These are phyloP conservation scores for Brachyistius frenatus DNA, from an alignment of 2,113 vertebrate species.

Conservation along the genomic window DNA sequence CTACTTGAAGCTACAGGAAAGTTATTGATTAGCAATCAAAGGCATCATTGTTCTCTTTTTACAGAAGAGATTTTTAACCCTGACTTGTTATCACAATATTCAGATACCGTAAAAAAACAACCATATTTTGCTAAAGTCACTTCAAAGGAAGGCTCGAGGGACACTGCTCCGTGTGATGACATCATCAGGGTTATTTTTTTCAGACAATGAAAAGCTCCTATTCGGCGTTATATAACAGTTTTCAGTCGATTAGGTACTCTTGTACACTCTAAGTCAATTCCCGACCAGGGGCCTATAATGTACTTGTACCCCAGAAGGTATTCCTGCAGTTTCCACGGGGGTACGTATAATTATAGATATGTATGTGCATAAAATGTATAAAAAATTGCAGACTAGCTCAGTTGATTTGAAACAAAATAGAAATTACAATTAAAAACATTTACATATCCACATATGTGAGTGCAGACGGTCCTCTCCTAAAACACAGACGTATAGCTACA, in stretches of 20 bases:
- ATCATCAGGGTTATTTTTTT: background rate
- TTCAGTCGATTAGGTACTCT: background rate
- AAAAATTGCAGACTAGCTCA: background rate
- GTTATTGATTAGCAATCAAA: conserved; percentile 48
- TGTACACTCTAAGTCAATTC: conserved; percentile 6
- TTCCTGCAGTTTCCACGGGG: background rate
- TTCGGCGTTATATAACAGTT: conserved; percentile 4
- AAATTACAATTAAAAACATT: background rate
- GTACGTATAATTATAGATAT: background rate
- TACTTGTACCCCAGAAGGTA: background rate
- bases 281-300: background rate
- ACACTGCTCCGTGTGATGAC: background rate
- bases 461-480: too few relatives aligned
- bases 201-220: conserved; percentile 1
- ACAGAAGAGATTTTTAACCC: conserved; percentile 5
- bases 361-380: too few relatives aligned
- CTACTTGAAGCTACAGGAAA: conserved; percentile 12
- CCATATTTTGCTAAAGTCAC: too few relatives aligned
- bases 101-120: background rate
- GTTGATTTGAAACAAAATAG: background rate
- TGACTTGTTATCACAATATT: conserved; percentile 34
- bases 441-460: too few relatives aligned
- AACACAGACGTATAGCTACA: too few relatives aligned
- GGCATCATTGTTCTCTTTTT: background rate
- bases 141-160: too few relatives aligned